Evolutionary conservation across 2,113 vertebrate genomes (phyloP), one percentile per base, ranked within the genome.

Genomic region (Anthoscopus minutus): DNA sequence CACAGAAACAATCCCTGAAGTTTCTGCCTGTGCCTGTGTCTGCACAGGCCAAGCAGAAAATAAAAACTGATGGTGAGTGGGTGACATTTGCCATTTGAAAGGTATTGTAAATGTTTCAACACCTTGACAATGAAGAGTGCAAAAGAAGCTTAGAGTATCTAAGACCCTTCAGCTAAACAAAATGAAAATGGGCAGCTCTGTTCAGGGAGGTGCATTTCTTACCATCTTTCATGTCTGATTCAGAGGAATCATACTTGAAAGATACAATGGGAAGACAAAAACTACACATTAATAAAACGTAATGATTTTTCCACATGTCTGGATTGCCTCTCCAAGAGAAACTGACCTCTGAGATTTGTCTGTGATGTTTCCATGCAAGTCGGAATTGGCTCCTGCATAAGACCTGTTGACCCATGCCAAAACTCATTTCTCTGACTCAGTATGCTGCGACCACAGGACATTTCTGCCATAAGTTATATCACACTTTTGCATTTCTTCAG

Each of bases 131-230:
- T 91, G 76, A 94, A 87, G 53, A 3, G 8, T 3, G 1, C 53
- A 87, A 71, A 74, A 89, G 91, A 81, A 81, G 47, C 37, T 77
- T 56, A 40, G 69, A 92, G 77, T 53, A 37, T 71, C 80, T 80
- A 87, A 87, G 86, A 89, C 67, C 66, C 86, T 95, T 96, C 91
- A 94, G 65, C 86, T 66, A 92, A 95, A 90, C 45, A 64, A 88
- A 92, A 94, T 76, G 23, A 84, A 92, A 96, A 74, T 73, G 40
- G 65, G 62, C 86, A 92, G 67, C 47, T 93, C 81, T 81, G 57
- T 81, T 91, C 40, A 89, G 88, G 88, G 84, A 89, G 40, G 38
- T 84, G 65, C 62, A 74, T 91, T 94, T 83, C 58, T 67, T 61
- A 81, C 30, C 28, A 64, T 57, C 57, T 94, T 91, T 94, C 42